Percentiles rank a stretch among this genome's conserved stretches.
Conservation (phyloP, 1,140 invertebrate genomes). For the Drosophila suzukii region DNA sequence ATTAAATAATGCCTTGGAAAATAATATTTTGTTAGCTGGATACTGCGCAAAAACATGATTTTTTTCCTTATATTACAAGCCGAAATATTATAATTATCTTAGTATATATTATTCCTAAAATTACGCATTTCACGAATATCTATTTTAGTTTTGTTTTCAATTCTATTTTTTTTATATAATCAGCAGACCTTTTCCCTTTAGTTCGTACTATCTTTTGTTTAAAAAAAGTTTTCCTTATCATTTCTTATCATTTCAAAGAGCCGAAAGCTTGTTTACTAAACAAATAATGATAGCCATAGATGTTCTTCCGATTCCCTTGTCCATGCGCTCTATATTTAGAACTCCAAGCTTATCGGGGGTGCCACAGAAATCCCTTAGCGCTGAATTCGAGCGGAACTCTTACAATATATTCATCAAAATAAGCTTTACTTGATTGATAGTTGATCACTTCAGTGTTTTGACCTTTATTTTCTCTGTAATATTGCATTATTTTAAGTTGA, state of each 20-base stretch:
- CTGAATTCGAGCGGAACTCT: too few relatives aligned
- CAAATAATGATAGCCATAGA: slow-evolving; percentile 2
- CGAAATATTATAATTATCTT: too few relatives aligned
- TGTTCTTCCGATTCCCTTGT: slow-evolving; percentile 2
- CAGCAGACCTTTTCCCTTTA: not conserved
- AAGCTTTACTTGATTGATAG: too few relatives aligned
- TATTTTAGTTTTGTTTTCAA: too few relatives aligned
- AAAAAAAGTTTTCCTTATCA: not conserved
- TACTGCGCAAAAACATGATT: not conserved
- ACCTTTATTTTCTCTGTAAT: not conserved
- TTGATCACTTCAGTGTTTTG: not conserved
- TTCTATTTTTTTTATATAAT: too few relatives aligned
- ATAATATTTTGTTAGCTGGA: not conserved
- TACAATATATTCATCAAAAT: too few relatives aligned
- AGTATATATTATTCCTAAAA: too few relatives aligned
- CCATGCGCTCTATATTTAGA: not conserved
- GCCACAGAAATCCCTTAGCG: too few relatives aligned
- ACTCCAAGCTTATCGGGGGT: too few relatives aligned
- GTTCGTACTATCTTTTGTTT: not conserved
- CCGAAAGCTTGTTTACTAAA: not conserved
- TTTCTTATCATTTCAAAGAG: not conserved
- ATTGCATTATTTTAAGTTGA: not conserved
- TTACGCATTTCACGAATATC: too few relatives aligned
- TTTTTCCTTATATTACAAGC: not conserved
- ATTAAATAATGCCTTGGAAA: not conserved